Evolutionary conservation across 2,888 invertebrate species (phyloP).

Genomic region (Orthonychiurus folsomi): DNA sequence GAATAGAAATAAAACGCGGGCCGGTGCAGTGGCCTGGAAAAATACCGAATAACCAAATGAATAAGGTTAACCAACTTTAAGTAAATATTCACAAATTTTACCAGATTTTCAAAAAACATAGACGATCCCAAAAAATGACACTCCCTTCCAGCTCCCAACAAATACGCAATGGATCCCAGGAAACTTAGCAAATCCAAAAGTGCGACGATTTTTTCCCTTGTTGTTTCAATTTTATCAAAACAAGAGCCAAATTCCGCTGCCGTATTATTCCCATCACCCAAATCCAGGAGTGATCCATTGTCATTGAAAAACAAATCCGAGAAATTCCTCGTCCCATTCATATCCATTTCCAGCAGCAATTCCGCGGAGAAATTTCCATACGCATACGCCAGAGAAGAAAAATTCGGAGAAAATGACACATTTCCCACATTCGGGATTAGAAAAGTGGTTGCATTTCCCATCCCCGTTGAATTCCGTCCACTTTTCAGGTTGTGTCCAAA

Average conservation of each 20-base stretch:
- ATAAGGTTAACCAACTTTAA: no score
- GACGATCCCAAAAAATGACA: slow-evolving; percentile 81
- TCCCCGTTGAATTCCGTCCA: not conserved
- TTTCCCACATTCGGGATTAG: not conserved
- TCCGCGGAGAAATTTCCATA: not conserved
- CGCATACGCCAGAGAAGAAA: not conserved
- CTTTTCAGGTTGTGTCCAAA: slow-evolving; percentile 8
- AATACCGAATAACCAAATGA: slow-evolving; percentile 6
- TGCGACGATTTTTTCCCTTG: slow-evolving; percentile 57
- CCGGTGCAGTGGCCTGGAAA: slow-evolving; percentile 72
- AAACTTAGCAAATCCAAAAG: slow-evolving; percentile 72
- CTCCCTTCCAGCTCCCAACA: slow-evolving; percentile 74
- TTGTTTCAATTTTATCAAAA: slow-evolving; percentile 21
- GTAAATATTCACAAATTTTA: no score
- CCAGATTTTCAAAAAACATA: slow-evolving; percentile 92
- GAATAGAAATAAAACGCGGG: slow-evolving; percentile 85
- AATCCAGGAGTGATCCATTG: not conserved
- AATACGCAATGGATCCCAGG: slow-evolving; percentile 72
- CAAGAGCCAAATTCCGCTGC: slow-evolving; percentile 5
- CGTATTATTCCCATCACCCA: not conserved
- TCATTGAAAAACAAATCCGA: slow-evolving; percentile 9
- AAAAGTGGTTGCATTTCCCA: not conserved
- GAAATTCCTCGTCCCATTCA: not conserved
- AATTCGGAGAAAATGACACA: not conserved
- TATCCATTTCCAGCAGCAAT: not conserved